Percentiles rank a stretch among this genome's conserved stretches.
Conservation (phyloP, 2,888 invertebrate genomes). For the Amphimallon solstitiale region DNA sequence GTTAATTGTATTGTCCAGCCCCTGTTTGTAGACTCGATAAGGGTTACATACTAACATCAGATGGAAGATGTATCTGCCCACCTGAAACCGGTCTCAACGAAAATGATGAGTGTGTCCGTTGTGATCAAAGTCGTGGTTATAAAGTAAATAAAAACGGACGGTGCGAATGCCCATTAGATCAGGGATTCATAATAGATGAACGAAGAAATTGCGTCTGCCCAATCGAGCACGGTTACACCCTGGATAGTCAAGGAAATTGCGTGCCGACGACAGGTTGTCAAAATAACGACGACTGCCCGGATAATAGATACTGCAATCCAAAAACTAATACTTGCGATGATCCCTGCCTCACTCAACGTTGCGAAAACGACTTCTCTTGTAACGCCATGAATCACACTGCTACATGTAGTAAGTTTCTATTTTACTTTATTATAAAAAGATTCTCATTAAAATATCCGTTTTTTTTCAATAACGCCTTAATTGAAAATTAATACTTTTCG, state of each 20-base stretch:
- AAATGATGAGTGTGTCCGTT: constrained; percentile 81
- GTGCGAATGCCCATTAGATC: constrained; percentile 83
- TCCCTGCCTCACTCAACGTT: constrained; percentile 69
- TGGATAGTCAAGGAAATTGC: constrained; percentile 72
- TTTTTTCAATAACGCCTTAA: no score
- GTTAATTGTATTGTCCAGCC: constrained; percentile 60
- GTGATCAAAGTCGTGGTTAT: constrained; percentile 76
- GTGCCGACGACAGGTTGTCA: constrained; percentile 70
- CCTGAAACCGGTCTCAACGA: constrained; percentile 80
- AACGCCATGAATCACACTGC: constrained; percentile 80
- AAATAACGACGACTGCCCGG: constrained; percentile 79
- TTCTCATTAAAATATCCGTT: neutral
- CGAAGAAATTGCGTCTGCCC: constrained; percentile 82
- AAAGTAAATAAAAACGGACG: constrained; percentile 80
- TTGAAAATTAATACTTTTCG: no score
- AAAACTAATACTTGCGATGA: constrained; percentile 79
- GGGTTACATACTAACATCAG: constrained; percentile 72
- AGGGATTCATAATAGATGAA: constrained; percentile 81
- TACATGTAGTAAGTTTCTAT: constrained; percentile 72
- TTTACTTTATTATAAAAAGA: neutral
- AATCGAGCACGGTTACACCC: constrained; percentile 72
- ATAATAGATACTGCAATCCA: constrained; percentile 78
- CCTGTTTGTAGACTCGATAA: constrained; percentile 73
- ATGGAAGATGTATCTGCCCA: constrained; percentile 79
- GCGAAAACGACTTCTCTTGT: constrained; percentile 65